phyloP scores from a whole-genome alignment of 2,888 invertebrate species.

The Drosophila neotestacea region DNA sequence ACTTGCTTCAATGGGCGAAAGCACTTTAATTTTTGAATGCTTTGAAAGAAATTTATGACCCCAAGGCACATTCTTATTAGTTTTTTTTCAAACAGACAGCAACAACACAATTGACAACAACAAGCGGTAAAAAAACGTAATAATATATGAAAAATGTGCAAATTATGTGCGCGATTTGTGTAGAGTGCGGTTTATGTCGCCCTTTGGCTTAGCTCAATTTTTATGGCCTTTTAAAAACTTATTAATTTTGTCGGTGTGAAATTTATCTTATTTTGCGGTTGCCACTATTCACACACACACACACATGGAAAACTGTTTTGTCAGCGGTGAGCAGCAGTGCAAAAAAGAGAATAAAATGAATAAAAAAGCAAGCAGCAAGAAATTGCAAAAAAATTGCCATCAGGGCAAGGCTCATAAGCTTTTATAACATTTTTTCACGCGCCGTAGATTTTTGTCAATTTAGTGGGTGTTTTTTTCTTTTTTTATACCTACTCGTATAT shows the following conservation, averaged over 20 bases:
- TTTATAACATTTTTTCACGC: constrained; percentile 62
- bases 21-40: constrained; percentile 58
- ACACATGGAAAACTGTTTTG: constrained; percentile 24
- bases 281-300: constrained; percentile 14
- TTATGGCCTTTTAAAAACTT: constrained; percentile 48
- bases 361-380: constrained; percentile 8
- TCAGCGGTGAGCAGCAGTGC: constrained; percentile 15
- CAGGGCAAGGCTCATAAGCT: constrained; percentile 46
- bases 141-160: constrained; percentile 47
- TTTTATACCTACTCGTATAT: constrained; percentile 9
- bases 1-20: constrained; percentile 41
- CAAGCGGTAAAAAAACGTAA: not conserved
- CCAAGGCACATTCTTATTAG: constrained; percentile 49
- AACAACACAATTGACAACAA: constrained; percentile 5
- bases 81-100: constrained; percentile 38
- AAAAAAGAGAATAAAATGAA: constrained; percentile 1
- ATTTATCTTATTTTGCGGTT: constrained; percentile 62
- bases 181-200: not conserved
- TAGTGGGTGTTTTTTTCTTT: constrained; percentile 29
- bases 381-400: constrained; percentile 39
- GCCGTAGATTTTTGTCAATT: constrained; percentile 59
- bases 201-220: constrained; percentile 30
- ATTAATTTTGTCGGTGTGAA: constrained; percentile 55
- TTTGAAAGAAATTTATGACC: constrained; percentile 48
- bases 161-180: constrained; percentile 38